Base-by-base conservation (phyloP, 2,888 invertebrate genomes). In the Alloplasta piceator region DNA sequence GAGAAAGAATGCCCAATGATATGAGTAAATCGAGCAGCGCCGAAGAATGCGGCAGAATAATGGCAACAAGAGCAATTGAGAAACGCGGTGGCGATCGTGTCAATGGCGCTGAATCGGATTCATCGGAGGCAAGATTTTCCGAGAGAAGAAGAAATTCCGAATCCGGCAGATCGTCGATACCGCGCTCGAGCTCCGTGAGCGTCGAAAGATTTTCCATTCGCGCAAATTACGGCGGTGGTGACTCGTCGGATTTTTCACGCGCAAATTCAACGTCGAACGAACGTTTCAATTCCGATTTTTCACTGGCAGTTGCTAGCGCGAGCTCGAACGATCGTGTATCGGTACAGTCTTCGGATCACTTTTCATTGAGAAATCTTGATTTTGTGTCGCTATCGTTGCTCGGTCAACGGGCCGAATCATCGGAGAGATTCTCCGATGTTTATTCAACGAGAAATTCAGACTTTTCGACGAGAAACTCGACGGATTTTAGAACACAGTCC, bases 221-320 rank as follows among this genome's bases (percentile, higher is more conserved):
- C 1, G 92, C 92, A 10, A 92, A 91, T 79, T 92, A 91, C 84
- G 82, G 82, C 5, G 80, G 80, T 26, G 80, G 80, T 0, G 92
- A 92, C 82, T 90, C 90, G 9, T 92, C 91, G 6, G 92, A 92
- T 78, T 92, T 92, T 82, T 92, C 92, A 14, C 84, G 92, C 3
- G 91, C 91, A 0, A 92, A 92, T 82, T 92, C 91, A 4, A 91
- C 89, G 43, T 92, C 92, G 7, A 92, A 92, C 85, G 92, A 92
- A 76, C 84, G 91, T 74, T 92, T 92, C 83, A 91, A 92, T 82
- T 92, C 92, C 72, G 91, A 92, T 67, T 92, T 92, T 84, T 92
- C 92, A 71, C 89, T 92, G 83, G 91, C 92, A 7, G 89, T 91
- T 6, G 89, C 91, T 39, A 91, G 91, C 78, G 91, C 90, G 36